Conservation (phyloP, 92 coral and sea anemone genomes). For the Epizoanthus rinbou region DNA sequence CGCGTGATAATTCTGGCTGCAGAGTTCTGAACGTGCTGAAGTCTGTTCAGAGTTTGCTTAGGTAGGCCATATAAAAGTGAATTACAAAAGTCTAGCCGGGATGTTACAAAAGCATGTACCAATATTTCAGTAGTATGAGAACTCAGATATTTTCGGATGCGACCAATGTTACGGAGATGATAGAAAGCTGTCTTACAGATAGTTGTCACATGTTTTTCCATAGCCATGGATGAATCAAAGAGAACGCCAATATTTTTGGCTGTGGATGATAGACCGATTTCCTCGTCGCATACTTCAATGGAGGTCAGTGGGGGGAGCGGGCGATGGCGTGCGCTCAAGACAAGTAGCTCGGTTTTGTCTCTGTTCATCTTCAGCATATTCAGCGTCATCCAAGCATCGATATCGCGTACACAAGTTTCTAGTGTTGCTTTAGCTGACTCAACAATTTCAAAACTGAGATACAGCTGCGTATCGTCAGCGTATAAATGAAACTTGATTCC, state of each 20-base stretch:
- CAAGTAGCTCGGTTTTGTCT: constrained; percentile 39
- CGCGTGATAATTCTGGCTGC: constrained; percentile 46
- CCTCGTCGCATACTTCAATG: constrained; percentile 48
- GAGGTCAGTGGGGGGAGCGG: constrained; percentile 43
- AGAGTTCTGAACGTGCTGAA: constrained; percentile 53
- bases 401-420: constrained; percentile 31
- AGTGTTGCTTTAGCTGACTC: not conserved
- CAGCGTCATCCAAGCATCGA: constrained; percentile 10
- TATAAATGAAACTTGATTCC: constrained; percentile 25
- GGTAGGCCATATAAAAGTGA: no score
- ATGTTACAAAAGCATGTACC: constrained; percentile 45
- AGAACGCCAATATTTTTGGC: constrained; percentile 54
- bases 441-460: not conserved
- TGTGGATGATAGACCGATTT: constrained; percentile 24
- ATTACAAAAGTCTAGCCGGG: constrained; percentile 51
- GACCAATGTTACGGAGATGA: constrained; percentile 44
- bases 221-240: constrained; percentile 44
- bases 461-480: no score
- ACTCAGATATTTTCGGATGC: constrained; percentile 48
- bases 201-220: constrained; percentile 48
- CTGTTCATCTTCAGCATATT: constrained; percentile 40
- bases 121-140: constrained; percentile 39
- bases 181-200: constrained; percentile 45
- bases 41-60: constrained; percentile 34
- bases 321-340: constrained; percentile 37